These are phyloP conservation scores for Rhabdomys pumilio DNA, from an alignment of 2,797 vertebrate genomes.

Conservation along the genomic window DNA sequence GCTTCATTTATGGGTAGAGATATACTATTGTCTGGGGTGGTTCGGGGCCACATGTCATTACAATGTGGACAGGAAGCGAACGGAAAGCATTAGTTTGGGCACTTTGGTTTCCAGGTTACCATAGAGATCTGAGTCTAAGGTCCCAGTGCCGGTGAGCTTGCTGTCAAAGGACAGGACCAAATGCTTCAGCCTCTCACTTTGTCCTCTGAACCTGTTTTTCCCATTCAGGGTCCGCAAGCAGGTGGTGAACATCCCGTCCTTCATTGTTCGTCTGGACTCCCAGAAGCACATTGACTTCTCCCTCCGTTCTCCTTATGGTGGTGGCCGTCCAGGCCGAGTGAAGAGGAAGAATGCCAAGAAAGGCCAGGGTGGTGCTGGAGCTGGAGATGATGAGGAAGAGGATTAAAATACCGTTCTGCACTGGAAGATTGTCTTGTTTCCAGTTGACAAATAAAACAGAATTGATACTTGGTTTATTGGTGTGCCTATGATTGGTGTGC, in stretches of 20 bases:
- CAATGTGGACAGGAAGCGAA: neutral
- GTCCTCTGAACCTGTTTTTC: neutral
- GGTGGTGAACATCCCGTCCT: slow-evolving; percentile 98
- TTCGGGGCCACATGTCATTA: neutral
- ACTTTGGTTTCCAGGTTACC: neutral
- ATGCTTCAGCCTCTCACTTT: neutral
- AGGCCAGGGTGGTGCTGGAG: slow-evolving; percentile 94
- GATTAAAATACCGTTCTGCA: slow-evolving; percentile 88
- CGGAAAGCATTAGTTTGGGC: neutral
- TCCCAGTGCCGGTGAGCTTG: neutral
- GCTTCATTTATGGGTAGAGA: neutral
- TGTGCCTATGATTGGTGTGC: neutral
- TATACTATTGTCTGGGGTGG: neutral
- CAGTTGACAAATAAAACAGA: slow-evolving; percentile 64
- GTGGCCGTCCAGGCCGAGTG: slow-evolving; percentile 95
- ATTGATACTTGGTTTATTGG: neutral
- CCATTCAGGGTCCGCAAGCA: slow-evolving; percentile 95
- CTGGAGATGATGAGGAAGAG: slow-evolving; percentile 95
- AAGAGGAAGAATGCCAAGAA: slow-evolving; percentile 99
- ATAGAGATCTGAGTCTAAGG: no score
- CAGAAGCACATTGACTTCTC: slow-evolving; percentile 99
- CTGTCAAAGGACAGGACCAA: no score
- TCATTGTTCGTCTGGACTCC: slow-evolving; percentile 97
- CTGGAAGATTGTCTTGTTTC: neutral
- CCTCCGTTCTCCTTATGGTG: slow-evolving; percentile 96